Conservation (phyloP, 2,797 vertebrate species). For the Clarias fuscus region DNA sequence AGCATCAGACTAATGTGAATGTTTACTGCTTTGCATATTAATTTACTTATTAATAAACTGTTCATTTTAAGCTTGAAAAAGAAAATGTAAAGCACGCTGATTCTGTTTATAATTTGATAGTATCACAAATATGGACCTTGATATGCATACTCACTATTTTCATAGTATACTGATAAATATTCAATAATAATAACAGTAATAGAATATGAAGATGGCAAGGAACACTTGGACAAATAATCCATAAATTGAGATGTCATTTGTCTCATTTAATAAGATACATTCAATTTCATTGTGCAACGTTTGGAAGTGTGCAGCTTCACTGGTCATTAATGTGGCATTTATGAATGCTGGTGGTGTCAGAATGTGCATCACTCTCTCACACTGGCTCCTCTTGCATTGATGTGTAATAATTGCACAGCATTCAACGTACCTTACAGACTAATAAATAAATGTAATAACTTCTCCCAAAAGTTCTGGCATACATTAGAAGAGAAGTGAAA, state of each 20-base stretch:
- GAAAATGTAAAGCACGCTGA: background rate
- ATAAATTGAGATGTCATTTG: slow-evolving; percentile 61
- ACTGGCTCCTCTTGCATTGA: slow-evolving; percentile 54
- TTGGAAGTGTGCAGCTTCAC: slow-evolving; percentile 69
- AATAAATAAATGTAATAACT: slow-evolving; percentile 78
- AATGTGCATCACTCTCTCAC: slow-evolving; percentile 62
- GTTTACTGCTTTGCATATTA: background rate
- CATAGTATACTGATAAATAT: background rate
- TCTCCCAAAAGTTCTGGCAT: slow-evolving; percentile 66
- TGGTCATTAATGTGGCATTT: slow-evolving; percentile 64
- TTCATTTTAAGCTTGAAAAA: background rate
- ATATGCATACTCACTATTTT: background rate
- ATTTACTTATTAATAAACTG: background rate
- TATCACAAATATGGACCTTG: background rate
- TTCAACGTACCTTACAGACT: slow-evolving; percentile 74
- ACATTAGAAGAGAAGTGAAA: slow-evolving; percentile 68
- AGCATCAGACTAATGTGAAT: background rate
- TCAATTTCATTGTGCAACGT: slow-evolving; percentile 83
- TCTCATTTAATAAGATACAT: slow-evolving; percentile 81
- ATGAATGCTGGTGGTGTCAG: slow-evolving; percentile 62
- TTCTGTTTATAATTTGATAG: background rate
- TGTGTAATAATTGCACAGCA: slow-evolving; percentile 74
- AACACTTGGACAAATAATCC: slow-evolving; percentile 30
- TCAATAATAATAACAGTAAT: background rate
- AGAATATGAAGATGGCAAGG: background rate